phyloP scores from a whole-genome alignment of 2,888 invertebrate genomes.

The Hermaeophaga mercurialis region DNA sequence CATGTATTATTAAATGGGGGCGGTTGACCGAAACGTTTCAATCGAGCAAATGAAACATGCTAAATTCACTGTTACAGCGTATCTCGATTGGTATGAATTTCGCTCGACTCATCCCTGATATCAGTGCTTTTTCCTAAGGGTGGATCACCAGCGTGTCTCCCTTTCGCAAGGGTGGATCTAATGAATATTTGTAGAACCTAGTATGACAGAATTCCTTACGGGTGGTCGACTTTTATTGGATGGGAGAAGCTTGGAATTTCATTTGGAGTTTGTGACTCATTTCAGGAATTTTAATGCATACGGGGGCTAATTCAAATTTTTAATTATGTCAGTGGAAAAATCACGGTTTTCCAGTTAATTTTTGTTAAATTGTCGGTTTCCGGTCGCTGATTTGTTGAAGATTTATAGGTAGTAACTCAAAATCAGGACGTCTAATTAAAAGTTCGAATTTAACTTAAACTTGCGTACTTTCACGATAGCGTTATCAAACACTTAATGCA shows the following conservation, averaged over 20 bases:
- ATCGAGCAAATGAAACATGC: constrained; percentile 4
- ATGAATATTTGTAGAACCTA: constrained; percentile 55
- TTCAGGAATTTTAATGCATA: constrained; percentile 4
- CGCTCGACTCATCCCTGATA: neutral
- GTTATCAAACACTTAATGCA: too few relatives aligned
- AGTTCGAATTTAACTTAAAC: too few relatives aligned
- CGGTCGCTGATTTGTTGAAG: too few relatives aligned
- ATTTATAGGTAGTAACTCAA: too few relatives aligned
- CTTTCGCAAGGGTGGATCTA: constrained; percentile 44
- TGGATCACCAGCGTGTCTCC: constrained; percentile 20
- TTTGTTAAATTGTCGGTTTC: too few relatives aligned
- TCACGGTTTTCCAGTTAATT: too few relatives aligned
- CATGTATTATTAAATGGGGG: constrained; percentile 54
- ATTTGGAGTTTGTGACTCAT: constrained; percentile 33
- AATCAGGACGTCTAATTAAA: too few relatives aligned
- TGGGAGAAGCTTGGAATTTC: constrained; percentile 39
- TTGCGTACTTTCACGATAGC: too few relatives aligned
- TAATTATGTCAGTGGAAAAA: too few relatives aligned
- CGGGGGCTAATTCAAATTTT: too few relatives aligned
- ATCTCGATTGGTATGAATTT: constrained; percentile 1
- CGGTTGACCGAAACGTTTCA: constrained; percentile 42
- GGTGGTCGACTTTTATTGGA: constrained; percentile 54
- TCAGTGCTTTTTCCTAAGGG: constrained; percentile 11
- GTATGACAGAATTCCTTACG: constrained; percentile 53
- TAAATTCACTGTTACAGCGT: neutral